phyloP scores from a whole-genome alignment of 2,888 invertebrate genomes.

The Saturnia pavonia region DNA sequence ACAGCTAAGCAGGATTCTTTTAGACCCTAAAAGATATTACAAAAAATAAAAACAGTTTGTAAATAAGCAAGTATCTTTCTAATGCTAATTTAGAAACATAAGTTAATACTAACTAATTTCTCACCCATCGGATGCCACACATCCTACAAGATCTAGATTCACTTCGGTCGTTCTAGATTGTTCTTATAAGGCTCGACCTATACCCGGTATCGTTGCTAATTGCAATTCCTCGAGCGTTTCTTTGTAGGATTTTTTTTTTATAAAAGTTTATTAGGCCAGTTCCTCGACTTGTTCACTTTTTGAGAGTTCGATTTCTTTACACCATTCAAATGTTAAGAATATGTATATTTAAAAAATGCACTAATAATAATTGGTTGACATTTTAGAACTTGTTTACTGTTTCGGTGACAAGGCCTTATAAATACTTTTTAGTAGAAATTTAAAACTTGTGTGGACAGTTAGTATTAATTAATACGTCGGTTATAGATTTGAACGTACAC shows the following conservation, averaged over 20 bases:
- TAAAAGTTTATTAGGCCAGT: neutral
- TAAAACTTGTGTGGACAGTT: neutral
- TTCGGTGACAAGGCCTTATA: neutral
- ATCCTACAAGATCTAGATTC: conserved; percentile 20
- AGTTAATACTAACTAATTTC: neutral
- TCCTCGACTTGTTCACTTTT: neutral
- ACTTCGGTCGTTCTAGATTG: conserved; percentile 21
- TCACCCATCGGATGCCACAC: conserved; percentile 20
- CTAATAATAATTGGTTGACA: neutral
- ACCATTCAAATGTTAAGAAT: neutral
- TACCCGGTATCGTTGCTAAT: conserved; percentile 38
- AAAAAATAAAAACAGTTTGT: too few relatives aligned
- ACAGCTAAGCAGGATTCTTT: too few relatives aligned
- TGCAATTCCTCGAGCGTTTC: conserved; percentile 36
- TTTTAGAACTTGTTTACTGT: neutral
- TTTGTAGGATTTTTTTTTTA: conserved; percentile 2
- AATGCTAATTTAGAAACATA: neutral
- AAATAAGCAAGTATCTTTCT: too few relatives aligned
- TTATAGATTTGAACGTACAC: neutral
- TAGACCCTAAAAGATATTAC: too few relatives aligned
- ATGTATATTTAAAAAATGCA: neutral
- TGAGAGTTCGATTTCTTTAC: neutral
- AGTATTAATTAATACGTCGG: neutral
- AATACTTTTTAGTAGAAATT: neutral
- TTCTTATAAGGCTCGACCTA: conserved; percentile 30